Conservation (phyloP, 2,113 vertebrate genomes). For the Bucco capensis region DNA sequence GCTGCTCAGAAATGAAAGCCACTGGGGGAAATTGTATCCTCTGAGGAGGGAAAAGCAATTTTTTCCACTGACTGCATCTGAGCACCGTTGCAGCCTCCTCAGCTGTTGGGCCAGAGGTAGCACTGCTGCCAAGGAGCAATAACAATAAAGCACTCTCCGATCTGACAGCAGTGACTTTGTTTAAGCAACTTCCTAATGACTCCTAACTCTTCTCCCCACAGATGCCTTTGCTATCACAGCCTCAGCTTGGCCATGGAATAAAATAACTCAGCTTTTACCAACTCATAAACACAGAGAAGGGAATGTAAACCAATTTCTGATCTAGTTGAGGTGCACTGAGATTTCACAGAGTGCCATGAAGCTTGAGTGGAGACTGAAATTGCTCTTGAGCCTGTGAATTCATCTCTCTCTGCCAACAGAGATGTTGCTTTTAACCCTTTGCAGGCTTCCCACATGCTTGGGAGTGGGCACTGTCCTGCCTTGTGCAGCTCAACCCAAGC, state of each 20-base stretch:
- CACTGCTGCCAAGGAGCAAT: not conserved
- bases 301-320: conserved; percentile 66
- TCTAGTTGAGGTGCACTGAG: conserved; percentile 48
- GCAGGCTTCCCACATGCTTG: not conserved
- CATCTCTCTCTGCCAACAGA: not conserved
- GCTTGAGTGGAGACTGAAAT: conserved; percentile 63
- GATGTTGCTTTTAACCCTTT: conserved; percentile 33
- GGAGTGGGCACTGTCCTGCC: not conserved
- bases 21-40: conserved; percentile 29
- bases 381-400: conserved; percentile 55
- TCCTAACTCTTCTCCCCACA: not conserved
- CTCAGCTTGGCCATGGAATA: not conserved
- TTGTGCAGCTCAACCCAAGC: too few relatives aligned
- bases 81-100: not conserved
- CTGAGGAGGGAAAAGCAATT: conserved; percentile 42
- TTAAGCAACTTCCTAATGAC: conserved; percentile 44
- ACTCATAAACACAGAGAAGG: conserved; percentile 58
- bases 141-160: not conserved
- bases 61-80: conserved; percentile 22
- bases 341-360: conserved; percentile 55
- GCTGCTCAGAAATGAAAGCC: not conserved
- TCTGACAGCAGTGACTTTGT: not conserved
- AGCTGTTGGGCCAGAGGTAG: not conserved
- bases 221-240: conserved; percentile 27
- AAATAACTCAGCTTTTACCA: conserved; percentile 61